These are phyloP conservation scores for Orcinus orca DNA, from an alignment of 2,113 vertebrate species.

Conservation along the genomic window DNA sequence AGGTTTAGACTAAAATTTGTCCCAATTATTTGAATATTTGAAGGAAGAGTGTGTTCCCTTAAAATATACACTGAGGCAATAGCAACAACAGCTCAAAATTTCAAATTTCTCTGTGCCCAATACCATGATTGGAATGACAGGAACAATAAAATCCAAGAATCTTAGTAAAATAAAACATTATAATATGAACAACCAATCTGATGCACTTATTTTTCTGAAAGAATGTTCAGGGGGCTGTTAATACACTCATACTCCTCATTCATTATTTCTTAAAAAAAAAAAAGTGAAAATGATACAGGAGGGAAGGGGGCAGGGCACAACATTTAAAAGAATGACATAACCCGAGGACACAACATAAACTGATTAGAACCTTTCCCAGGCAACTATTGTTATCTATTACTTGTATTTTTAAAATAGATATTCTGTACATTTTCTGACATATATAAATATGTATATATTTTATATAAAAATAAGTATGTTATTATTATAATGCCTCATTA, in stretches of 20 bases:
- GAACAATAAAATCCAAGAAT: neutral
- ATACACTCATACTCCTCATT: neutral
- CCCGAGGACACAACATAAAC: no score
- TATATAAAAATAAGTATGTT: neutral
- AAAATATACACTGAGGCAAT: neutral
- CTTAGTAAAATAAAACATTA: neutral
- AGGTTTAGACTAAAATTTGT: neutral
- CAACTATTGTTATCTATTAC: neutral
- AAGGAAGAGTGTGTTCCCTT: neutral
- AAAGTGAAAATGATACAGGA: neutral
- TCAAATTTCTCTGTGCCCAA: neutral
- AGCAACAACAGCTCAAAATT: neutral
- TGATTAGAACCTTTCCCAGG: neutral
- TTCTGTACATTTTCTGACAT: neutral
- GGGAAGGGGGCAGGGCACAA: no score
- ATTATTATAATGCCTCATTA: neutral
- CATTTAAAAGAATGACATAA: no score
- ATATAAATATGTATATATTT: neutral
- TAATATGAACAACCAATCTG: neutral
- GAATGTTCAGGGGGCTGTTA: neutral
- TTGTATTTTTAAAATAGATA: neutral
- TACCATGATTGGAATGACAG: neutral
- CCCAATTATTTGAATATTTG: neutral
- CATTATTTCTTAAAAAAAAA: neutral
- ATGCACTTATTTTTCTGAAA: neutral